These are phyloP conservation scores for Acyrthosiphon pisum DNA, from an alignment of 1,140 invertebrate genomes.

Conservation along the genomic window DNA sequence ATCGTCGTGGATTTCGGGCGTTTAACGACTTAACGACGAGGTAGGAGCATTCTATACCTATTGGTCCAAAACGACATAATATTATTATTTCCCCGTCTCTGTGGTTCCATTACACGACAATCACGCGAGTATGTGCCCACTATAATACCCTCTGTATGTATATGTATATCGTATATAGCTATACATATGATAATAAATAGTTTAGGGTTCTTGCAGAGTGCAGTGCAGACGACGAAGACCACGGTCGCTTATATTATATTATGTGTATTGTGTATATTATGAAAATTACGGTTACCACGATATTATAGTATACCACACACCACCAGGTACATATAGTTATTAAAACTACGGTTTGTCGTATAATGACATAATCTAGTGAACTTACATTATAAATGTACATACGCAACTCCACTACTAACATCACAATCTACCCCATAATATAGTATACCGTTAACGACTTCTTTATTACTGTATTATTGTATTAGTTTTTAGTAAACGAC, in stretches of 20 bases:
- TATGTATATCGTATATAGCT: background rate
- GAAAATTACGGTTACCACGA: slow-evolving; percentile 26
- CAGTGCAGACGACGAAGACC: background rate
- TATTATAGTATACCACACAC: background rate
- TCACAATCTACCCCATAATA: background rate
- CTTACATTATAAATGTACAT: background rate
- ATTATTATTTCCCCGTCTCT: background rate
- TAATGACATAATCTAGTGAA: background rate
- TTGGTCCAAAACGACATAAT: slow-evolving; percentile 2
- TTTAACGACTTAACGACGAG: slow-evolving; percentile 57
- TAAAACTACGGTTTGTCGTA: slow-evolving; percentile 3
- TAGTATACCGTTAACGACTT: background rate
- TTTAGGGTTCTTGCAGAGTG: background rate
- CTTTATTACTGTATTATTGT: background rate
- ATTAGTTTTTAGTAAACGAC: background rate
- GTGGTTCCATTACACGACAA: slow-evolving; percentile 28
- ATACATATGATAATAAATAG: slow-evolving; percentile 15
- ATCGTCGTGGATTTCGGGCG: slow-evolving; percentile 47
- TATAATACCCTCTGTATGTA: background rate
- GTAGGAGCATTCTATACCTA: slow-evolving; percentile 25
- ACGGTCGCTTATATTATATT: background rate
- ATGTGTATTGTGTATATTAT: background rate
- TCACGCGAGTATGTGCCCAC: background rate
- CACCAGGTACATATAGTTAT: background rate
- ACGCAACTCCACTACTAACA: background rate